Evolutionary conservation across 2,888 invertebrate genomes (phyloP), one percentile per base, ranked within the genome.

Genomic region (Cordilura impudica): DNA sequence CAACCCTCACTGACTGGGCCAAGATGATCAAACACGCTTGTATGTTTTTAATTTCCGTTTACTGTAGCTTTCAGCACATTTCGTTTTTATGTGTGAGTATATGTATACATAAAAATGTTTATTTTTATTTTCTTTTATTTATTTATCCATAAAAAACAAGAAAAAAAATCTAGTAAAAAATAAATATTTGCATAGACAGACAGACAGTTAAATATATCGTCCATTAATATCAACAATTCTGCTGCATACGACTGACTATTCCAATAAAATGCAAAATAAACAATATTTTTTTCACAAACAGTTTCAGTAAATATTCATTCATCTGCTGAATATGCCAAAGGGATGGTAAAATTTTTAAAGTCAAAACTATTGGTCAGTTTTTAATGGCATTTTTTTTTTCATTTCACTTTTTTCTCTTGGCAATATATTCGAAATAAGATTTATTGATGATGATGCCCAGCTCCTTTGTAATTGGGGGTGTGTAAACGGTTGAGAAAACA

Each of bases 171-270:
- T 70, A 81, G 81, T 81, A 81, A 83, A 84, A 86, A 84, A 85
- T 86, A 86, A 87, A 87, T 87, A 87, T 87, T 87, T 87, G 83
- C 87, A 85, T 86, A 87, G 84, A 84, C 86, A 76, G 81, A 85
- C 87, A 81, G 81, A 47, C 65, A 58, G 61, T 67, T 51, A 72
- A 78, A 78, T 83, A 80, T 83, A 84, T 71, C 75, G 67, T 69
- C 78, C 56, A 66, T 61, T 65, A 71, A 60, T 63, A 65, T 82
- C 81, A 82, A 67, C 71, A 72, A 77, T 63, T 31, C 10, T n/a
- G 26, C 6, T 26, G 26, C 6, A 26, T 26, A 26, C 6, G 6
- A 4, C 26, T 6, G 26, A 26, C 26, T 53, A 67, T 67, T 74
- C 51, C 67, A 74, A 74, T 69, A 54, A 53, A 69, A 67, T 74